Evolutionary conservation across 2,797 vertebrate genomes (phyloP), one percentile per base, ranked within the genome.

Genomic region (Discoglossus pictus): DNA sequence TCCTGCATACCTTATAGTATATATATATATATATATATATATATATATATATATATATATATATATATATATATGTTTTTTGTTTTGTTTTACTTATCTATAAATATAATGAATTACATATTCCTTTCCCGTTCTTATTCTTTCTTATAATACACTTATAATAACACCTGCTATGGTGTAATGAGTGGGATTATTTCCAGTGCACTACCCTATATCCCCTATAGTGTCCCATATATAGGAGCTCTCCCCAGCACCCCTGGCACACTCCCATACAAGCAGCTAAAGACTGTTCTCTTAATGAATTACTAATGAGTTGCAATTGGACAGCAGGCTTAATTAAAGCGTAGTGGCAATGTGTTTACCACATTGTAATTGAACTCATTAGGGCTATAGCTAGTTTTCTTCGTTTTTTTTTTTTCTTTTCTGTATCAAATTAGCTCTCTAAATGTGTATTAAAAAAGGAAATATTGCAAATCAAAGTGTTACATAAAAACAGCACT

Each of bases 321-420:
- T 89, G 87, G 87, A 87, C 87, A 89, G 86, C 83, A 82, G 85
- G 84, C 86, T 91, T 90, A 91, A 91, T 89, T 89, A 89, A 87
- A 89, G 87, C 81, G 83, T 86, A 89, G 86, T 86, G 86, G 81
- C 87, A 84, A 83, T 84, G 87, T 88, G 88, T 87, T 90, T 89
- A 89, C 87, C 88, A 89, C 88, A 85, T 88, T 90, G 88, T 89
- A 89, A 90, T 89, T 89, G 88, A 89, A 88, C 89, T 90, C 86
- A 89, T 90, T 90, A 89, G 86, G 83, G 83, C 85, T 83, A 72
- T 72, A 83, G 78, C 79, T 83, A 84, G 86, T 81, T 77, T 73
- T 79, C 83, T 81, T 84, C 81, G 78, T 56, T 73, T 34, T 17
- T 38, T 43, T 46, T 11, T 16, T 20, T 20, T 3, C 74, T 79